Conservation (phyloP, 2,888 invertebrate species). For the Callosobruchus maculatus region DNA sequence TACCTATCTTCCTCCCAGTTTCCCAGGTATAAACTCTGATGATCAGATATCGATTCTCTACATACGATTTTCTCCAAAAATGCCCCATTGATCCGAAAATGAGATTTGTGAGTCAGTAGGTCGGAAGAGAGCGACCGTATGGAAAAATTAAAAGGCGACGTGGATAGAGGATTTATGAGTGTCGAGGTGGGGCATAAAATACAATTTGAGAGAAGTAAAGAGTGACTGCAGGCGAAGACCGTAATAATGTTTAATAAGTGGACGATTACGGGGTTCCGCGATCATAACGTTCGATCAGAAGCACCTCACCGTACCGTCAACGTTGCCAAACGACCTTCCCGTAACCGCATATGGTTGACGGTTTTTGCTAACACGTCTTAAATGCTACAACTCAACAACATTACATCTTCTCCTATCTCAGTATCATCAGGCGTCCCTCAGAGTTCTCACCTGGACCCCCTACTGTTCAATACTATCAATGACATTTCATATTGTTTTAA, state of each 20-base stretch:
- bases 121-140: background rate
- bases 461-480: too few species aligned
- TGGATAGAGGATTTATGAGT: background rate
- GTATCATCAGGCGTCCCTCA: too few species aligned
- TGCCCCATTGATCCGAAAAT: background rate
- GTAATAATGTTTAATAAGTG: constrained; percentile 43
- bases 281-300: constrained; percentile 29
- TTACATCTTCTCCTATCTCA: too few species aligned
- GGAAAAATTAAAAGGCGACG: background rate
- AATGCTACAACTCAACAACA: too few species aligned
- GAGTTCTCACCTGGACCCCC: too few species aligned
- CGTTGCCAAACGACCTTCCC: background rate
- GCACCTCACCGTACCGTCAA: background rate
- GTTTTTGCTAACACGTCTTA: too few species aligned
- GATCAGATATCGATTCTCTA: too few species aligned
- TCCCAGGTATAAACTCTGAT: too few species aligned
- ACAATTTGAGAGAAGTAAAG: constrained; percentile 2
- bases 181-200: background rate
- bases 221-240: constrained; percentile 20
- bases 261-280: constrained; percentile 40
- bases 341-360: background rate
- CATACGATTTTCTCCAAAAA: background rate
- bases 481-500: too few species aligned
- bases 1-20: too few species aligned
- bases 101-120: background rate